Percentiles rank a stretch among this genome's conserved stretches.
Conservation (phyloP, 1,140 invertebrate genomes). For the Drosophila rhopaloa region DNA sequence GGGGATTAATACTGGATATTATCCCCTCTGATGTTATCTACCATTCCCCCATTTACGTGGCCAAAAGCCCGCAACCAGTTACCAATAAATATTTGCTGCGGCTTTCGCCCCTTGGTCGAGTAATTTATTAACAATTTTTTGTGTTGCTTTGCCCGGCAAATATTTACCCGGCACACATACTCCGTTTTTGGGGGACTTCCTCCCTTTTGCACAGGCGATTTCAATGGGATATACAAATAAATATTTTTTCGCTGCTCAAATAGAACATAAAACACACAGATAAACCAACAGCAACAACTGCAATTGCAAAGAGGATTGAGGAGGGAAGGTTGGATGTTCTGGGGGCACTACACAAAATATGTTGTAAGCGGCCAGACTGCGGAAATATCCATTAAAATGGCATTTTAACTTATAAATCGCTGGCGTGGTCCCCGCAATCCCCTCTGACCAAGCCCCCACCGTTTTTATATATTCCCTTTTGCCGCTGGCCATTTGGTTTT, state of each 20-base stretch:
- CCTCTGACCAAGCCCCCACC: not conserved
- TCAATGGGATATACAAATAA: slow-evolving; percentile 57
- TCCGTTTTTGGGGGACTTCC: slow-evolving; percentile 3
- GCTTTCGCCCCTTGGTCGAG: slow-evolving; percentile 43
- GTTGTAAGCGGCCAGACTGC: slow-evolving; percentile 65
- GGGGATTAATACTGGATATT: slow-evolving; percentile 15
- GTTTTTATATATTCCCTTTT: slow-evolving; percentile 65
- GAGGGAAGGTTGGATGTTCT: not conserved
- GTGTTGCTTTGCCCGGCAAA: slow-evolving; percentile 35
- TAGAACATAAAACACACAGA: slow-evolving; percentile 52
- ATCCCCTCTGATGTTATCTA: slow-evolving; percentile 9
- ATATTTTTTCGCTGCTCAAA: slow-evolving; percentile 48
- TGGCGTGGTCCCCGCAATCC: slow-evolving; percentile 31
- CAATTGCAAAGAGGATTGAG: slow-evolving; percentile 16
- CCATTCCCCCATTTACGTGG: not conserved
- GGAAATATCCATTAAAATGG: slow-evolving; percentile 83
- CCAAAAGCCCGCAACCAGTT: slow-evolving; percentile 17
- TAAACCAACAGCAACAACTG: slow-evolving; percentile 36
- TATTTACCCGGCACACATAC: slow-evolving; percentile 34
- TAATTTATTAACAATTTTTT: slow-evolving; percentile 66
- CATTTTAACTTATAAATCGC: slow-evolving; percentile 82
- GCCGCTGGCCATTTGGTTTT: slow-evolving; percentile 67
- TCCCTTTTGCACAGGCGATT: slow-evolving; percentile 12
- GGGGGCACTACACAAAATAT: slow-evolving; percentile 59
- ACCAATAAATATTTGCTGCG: slow-evolving; percentile 54